Percentiles rank a stretch among this genome's conserved stretches.
Evolutionary conservation across 2,888 invertebrate genomes (phyloP).

Genomic region (Polyommatus icarus): DNA sequence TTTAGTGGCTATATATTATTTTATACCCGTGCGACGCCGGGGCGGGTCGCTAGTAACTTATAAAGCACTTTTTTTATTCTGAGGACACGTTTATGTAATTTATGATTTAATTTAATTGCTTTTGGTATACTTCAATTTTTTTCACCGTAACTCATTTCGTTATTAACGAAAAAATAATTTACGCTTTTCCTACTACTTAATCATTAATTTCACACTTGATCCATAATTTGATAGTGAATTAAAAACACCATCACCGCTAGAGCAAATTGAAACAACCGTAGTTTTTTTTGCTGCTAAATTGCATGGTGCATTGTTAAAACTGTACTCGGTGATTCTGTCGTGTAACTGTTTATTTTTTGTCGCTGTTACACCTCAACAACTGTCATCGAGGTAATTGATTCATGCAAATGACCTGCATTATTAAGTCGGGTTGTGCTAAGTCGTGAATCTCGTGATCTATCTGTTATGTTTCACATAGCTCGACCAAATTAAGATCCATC

Average conservation of each 20-base stretch:
- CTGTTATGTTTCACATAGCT: too few relatives aligned
- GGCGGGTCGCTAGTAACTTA: too few relatives aligned
- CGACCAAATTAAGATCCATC: too few relatives aligned
- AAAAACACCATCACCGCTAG: background rate
- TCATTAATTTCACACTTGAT: background rate
- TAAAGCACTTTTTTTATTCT: too few relatives aligned
- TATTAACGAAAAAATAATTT: background rate
- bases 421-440: background rate
- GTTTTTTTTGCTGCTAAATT: background rate
- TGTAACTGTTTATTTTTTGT: background rate
- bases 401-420: background rate
- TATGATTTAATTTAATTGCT: too few relatives aligned
- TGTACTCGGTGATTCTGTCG: background rate
- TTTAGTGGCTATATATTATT: too few relatives aligned
- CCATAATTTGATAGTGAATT: background rate
- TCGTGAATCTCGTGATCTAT: background rate
- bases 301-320: constrained; percentile 1
- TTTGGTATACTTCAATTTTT: background rate
- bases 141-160: background rate
- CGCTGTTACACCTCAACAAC: background rate
- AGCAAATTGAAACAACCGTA: background rate
- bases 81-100: too few relatives aligned
- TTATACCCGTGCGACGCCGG: too few relatives aligned
- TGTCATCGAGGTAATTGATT: background rate
- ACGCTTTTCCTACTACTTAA: background rate